These are phyloP conservation scores for Oceanites oceanicus DNA, from an alignment of 2,113 vertebrate species.

Conservation along the genomic window DNA sequence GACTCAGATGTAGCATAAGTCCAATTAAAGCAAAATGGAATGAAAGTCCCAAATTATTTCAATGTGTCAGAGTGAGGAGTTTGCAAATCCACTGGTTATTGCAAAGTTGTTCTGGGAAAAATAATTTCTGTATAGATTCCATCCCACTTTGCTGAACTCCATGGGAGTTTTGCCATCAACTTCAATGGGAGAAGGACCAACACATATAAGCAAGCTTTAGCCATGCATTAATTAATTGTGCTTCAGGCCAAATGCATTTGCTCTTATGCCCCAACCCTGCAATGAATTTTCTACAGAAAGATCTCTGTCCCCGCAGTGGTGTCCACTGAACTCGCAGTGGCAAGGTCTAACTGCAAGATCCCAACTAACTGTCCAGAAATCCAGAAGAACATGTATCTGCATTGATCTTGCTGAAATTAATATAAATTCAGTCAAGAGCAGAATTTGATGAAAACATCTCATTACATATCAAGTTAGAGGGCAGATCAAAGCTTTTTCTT, in stretches of 20 bases:
- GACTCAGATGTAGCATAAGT: slow-evolving; percentile 21
- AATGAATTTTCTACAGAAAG: neutral
- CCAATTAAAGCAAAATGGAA: slow-evolving; percentile 58
- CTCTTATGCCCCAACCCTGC: neutral
- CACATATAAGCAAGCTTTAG: neutral
- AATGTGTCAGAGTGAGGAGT: slow-evolving; percentile 37
- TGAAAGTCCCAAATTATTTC: slow-evolving; percentile 62
- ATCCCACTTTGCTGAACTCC: neutral
- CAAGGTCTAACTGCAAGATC: neutral
- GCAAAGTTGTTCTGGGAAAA: slow-evolving; percentile 49
- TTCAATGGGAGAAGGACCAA: neutral
- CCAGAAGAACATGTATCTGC: neutral
- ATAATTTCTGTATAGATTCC: slow-evolving; percentile 11
- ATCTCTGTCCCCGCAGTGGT: neutral
- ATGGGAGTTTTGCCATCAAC: neutral
- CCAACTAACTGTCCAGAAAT: neutral
- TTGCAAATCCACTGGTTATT: slow-evolving; percentile 39
- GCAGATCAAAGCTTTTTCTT: neutral
- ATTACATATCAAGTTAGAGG: neutral
- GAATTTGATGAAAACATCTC: slow-evolving; percentile 2
- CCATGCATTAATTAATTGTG: neutral
- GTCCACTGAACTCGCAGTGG: neutral
- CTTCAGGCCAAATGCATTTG: neutral
- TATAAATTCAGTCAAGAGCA: neutral
- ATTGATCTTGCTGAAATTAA: neutral